Percentiles rank a stretch among this genome's conserved stretches.
Evolutionary conservation across 1,140 invertebrate species (phyloP).

Genomic region (Coptotermes formosanus): DNA sequence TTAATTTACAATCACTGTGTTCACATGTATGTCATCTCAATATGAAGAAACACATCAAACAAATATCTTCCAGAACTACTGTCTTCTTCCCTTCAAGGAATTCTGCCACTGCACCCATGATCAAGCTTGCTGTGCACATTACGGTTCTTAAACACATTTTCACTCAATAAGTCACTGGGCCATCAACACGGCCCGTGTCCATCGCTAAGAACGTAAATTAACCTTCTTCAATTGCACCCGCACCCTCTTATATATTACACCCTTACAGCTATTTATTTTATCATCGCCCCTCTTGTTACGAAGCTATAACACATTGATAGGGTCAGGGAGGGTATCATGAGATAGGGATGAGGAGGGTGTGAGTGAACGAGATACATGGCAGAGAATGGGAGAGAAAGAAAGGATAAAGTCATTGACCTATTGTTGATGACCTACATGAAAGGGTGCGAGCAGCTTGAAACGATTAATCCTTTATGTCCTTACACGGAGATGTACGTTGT

Average conservation of each 20-base stretch:
- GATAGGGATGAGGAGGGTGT: not conserved
- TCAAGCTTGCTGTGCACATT: not conserved
- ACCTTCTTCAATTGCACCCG: slow-evolving; percentile 1
- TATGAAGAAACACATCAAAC: too few species aligned
- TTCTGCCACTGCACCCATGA: not conserved
- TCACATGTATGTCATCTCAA: too few species aligned
- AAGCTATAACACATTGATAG: not conserved
- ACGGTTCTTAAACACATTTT: not conserved
- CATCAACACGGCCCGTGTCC: not conserved
- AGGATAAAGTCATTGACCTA: not conserved
- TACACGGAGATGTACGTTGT: too few species aligned
- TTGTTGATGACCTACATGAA: not conserved
- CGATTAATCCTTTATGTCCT: not conserved
- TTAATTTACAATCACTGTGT: too few species aligned
- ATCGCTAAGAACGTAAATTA: not conserved
- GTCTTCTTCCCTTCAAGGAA: too few species aligned
- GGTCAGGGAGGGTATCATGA: not conserved
- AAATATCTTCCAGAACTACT: too few species aligned
- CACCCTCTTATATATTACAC: not conserved
- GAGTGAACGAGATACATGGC: not conserved
- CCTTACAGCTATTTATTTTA: not conserved
- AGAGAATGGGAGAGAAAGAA: not conserved
- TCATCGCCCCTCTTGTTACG: not conserved
- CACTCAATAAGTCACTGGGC: not conserved
- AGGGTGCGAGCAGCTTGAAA: not conserved